Evolutionary conservation across 2,888 invertebrate genomes (phyloP).

Genomic region (Drosophila putrida): DNA sequence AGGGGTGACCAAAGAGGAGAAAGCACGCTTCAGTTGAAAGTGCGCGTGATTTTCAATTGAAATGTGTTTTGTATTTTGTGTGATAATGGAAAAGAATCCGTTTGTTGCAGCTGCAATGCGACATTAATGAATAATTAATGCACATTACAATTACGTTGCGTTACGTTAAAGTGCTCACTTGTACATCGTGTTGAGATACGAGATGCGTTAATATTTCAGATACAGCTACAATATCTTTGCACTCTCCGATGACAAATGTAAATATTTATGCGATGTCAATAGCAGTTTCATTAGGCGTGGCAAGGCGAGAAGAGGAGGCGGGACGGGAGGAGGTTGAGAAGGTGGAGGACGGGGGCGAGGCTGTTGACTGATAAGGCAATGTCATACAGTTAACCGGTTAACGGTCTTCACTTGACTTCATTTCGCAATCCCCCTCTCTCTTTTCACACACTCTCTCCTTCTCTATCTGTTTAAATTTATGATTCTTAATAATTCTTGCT

Average conservation of each 20-base stretch:
- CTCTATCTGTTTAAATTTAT: background rate
- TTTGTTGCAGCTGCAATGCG: background rate
- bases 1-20: background rate
- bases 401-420: constrained; percentile 6
- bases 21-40: constrained; percentile 9
- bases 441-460: background rate
- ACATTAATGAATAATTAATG: constrained; percentile 42
- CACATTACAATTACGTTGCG: constrained; percentile 15
- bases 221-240: constrained; percentile 29
- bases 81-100: constrained; percentile 27
- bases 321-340: background rate
- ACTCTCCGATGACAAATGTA: constrained; percentile 30
- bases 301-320: background rate
- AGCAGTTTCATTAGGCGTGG: constrained; percentile 39
- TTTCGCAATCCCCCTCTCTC: background rate
- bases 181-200: background rate
- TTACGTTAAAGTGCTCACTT: constrained; percentile 5
- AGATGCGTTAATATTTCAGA: background rate
- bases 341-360: constrained; percentile 2
- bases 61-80: constrained; percentile 5
- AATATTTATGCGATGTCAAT: constrained; percentile 55
- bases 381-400: constrained; percentile 22
- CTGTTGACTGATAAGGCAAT: constrained; percentile 47
- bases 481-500: background rate
- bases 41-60: constrained; percentile 40